Conservation (phyloP, 2,797 vertebrate genomes). For the Corythornis leucogaster region DNA sequence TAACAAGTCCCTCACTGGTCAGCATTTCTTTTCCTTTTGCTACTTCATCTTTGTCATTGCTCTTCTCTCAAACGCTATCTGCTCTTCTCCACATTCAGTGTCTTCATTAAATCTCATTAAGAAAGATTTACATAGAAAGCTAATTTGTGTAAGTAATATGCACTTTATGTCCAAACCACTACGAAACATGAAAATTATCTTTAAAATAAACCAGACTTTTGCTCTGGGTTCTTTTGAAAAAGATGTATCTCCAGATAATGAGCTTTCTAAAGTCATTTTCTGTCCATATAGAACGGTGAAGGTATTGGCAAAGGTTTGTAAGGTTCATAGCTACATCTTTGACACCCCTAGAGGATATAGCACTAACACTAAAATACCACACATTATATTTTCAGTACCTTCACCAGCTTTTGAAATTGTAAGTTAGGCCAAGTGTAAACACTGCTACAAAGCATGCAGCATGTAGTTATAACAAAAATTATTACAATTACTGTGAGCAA, state of each 20-base stretch:
- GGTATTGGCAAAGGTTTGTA: not conserved
- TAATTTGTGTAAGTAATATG: not conserved
- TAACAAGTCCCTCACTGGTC: not conserved
- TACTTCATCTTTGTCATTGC: not conserved
- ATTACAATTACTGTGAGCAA: constrained; percentile 53
- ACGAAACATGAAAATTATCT: not conserved
- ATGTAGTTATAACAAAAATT: constrained; percentile 38
- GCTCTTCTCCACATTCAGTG: not conserved
- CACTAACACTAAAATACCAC: not conserved
- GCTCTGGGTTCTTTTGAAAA: not conserved
- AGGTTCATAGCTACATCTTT: not conserved
- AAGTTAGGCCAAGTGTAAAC: not conserved
- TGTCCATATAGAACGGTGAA: not conserved
- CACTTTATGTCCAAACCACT: not conserved
- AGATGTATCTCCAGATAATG: not conserved
- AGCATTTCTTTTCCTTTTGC: not conserved
- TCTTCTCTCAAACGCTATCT: not conserved
- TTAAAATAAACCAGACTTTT: not conserved
- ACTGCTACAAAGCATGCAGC: not conserved
- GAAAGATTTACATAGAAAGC: not conserved
- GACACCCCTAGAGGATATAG: not conserved
- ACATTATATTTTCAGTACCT: not conserved
- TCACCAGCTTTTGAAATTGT: not conserved
- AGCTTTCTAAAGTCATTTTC: not conserved
- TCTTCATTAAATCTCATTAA: not conserved